Percentiles rank a stretch among this genome's conserved stretches.
Conservation (phyloP, 2,113 vertebrate genomes). For the Sander lucioperca region DNA sequence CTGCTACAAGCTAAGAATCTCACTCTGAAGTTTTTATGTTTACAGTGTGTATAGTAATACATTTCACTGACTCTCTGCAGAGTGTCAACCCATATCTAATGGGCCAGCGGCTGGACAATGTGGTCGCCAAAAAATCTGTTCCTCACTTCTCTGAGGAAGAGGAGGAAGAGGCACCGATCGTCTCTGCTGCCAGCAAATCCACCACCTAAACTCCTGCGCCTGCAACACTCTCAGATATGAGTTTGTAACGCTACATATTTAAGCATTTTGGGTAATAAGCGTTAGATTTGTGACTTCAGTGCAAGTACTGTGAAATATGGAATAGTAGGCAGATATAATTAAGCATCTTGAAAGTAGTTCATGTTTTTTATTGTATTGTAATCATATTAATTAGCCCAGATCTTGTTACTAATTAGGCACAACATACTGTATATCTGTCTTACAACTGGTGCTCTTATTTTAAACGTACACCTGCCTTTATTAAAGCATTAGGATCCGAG, state of each 20-base stretch:
- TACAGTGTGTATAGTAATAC: neutral
- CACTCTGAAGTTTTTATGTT: neutral
- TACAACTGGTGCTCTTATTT: neutral
- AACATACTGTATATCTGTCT: neutral
- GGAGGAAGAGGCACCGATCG: slow-evolving; percentile 47
- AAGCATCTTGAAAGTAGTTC: neutral
- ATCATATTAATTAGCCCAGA: neutral
- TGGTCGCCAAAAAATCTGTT: slow-evolving; percentile 98
- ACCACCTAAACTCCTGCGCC: slow-evolving; percentile 60
- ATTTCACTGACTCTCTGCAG: slow-evolving; percentile 82
- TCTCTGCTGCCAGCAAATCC: slow-evolving; percentile 63
- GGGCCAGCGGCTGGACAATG: slow-evolving; percentile 95
- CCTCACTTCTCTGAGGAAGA: slow-evolving; percentile 95
- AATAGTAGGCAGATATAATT: neutral
- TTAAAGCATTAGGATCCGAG: neutral
- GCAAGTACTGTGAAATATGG: neutral
- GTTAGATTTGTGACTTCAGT: neutral
- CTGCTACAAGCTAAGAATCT: neutral
- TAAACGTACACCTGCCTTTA: neutral
- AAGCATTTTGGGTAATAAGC: slow-evolving; percentile 22
- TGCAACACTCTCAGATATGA: slow-evolving; percentile 1
- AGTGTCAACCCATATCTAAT: slow-evolving; percentile 93
- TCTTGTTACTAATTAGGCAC: neutral
- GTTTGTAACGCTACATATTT: slow-evolving; percentile 15
- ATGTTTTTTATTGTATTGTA: neutral